These are phyloP conservation scores for Tinamus major DNA, from an alignment of 2,797 vertebrate genomes.

Conservation along the genomic window DNA sequence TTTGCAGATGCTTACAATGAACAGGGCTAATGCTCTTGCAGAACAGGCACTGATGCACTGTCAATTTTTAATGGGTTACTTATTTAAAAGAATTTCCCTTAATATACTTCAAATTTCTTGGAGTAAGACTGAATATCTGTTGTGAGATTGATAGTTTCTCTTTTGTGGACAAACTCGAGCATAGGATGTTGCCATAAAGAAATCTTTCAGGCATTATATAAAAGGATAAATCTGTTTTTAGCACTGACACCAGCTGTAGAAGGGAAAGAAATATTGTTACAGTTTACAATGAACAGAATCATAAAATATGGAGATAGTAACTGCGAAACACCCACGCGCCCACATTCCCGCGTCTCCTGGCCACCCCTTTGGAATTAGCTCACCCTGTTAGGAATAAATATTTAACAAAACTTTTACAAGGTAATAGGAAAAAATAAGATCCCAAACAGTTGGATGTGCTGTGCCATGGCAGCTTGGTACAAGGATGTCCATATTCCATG, in stretches of 20 bases:
- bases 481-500: not conserved
- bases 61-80: constrained; percentile 21
- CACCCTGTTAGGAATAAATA: not conserved
- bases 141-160: constrained; percentile 54
- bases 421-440: too few relatives aligned
- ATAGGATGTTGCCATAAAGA: not conserved
- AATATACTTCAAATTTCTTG: constrained; percentile 53
- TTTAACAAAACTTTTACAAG: not conserved
- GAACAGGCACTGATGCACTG: not conserved
- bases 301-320: constrained; percentile 26
- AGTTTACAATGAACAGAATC: not conserved
- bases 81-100: constrained; percentile 47
- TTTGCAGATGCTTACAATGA: not conserved
- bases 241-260: not conserved
- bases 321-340: not conserved
- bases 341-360: too few relatives aligned
- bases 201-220: constrained; percentile 1
- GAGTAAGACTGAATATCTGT: not conserved
- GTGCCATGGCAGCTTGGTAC: not conserved
- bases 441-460: too few relatives aligned
- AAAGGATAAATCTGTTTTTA: constrained; percentile 36
- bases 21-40: not conserved
- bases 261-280: not conserved
- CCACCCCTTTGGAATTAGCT: not conserved
- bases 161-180: constrained; percentile 53